Evolutionary conservation across 2,113 vertebrate species (phyloP), one percentile per base, ranked within the genome.

Genomic region (Martes martes): DNA sequence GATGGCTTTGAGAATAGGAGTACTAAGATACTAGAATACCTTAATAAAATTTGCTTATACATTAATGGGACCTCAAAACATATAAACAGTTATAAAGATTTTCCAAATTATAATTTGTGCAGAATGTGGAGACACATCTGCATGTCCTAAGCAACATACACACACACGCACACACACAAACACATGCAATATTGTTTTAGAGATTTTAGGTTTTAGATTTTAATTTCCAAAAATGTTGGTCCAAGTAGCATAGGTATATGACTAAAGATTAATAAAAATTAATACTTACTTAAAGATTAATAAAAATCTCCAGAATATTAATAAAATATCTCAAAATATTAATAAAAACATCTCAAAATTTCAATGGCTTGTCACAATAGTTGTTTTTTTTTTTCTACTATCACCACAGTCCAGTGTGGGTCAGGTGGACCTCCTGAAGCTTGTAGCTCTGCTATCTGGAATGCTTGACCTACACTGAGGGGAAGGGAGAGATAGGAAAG

Each of bases 181-280:
- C 18, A 57, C 16, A 50, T 1, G 42, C 6, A 31, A 45, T 57
- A 81, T 36, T 55, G 11, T 73, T 83, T 74, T 92, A 84, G 33
- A 96, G 57, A 95, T 50, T 91, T 88, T 80, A 97, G 33, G 9
- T 61, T 92, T 73, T 42, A 59, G 24, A 15, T 42, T 65, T 95
- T 57, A 74, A 31, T 88, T 93, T 81, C 4, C 57, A 81, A 96
- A 93, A 97, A 24, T 36, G 69, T 50, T 78, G 95, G 45, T 23
- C 87, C 18, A 92, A 79, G 28, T 95, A 91, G 73, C 61, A 91
- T 8, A 93, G 86, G n/a, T 55, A 89, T 15, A 15, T 33, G 78
- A 86, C 89, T 73, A 93, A 93, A 96, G 89, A 65, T 78, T 88
- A 96, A 94, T 84, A 7, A 52, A 96, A 93, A 61, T 61, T 61